These are phyloP conservation scores for Tachina grossa DNA, from an alignment of 2,888 invertebrate genomes.

Conservation along the genomic window DNA sequence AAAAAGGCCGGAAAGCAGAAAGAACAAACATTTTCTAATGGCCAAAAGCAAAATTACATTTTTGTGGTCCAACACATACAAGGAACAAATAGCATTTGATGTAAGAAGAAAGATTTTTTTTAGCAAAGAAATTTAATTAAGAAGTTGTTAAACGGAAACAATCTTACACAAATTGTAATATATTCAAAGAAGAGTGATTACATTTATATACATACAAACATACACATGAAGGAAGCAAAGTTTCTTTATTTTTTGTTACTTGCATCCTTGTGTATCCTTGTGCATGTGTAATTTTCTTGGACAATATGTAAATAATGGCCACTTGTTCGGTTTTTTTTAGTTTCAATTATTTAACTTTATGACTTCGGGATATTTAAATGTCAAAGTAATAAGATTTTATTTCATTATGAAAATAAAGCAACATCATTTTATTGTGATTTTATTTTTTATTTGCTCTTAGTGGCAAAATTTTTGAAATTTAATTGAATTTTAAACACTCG, in stretches of 20 bases:
- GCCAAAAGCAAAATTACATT: constrained; percentile 66
- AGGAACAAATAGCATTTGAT: constrained; percentile 12
- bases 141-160: constrained; percentile 72
- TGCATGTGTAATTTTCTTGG: constrained; percentile 42
- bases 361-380: constrained; percentile 72
- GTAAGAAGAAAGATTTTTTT: constrained; percentile 68
- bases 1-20: constrained; percentile 21
- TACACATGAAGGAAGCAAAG: constrained; percentile 5
- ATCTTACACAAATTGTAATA: constrained; percentile 49
- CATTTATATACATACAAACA: neutral
- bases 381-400: constrained; percentile 74
- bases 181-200: constrained; percentile 13
- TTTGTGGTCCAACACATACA: constrained; percentile 51
- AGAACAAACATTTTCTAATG: constrained; percentile 43
- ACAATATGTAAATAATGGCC: constrained; percentile 70
- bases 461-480: constrained; percentile 55
- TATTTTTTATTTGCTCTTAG: constrained; percentile 63
- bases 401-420: constrained; percentile 65
- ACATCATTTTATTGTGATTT: constrained; percentile 55
- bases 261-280: neutral
- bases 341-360: constrained; percentile 43
- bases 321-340: constrained; percentile 45
- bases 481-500: constrained; percentile 65
- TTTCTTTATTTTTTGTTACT: neutral
- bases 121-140: constrained; percentile 75